These are phyloP conservation scores for Acronicta aceris DNA, from an alignment of 2,888 invertebrate species.

Conservation along the genomic window DNA sequence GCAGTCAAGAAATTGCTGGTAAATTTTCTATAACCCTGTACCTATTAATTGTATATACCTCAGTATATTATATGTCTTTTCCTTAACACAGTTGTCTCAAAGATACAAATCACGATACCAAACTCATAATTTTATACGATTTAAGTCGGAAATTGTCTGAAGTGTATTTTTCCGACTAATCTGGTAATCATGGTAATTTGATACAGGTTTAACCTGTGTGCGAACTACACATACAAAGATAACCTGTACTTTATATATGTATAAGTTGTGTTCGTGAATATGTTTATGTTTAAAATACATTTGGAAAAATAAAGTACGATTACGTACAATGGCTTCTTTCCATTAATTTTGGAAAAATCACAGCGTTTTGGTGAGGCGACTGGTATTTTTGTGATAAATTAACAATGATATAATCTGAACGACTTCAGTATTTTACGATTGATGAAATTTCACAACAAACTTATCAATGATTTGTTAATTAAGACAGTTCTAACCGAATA, in stretches of 20 bases:
- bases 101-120: conserved; percentile 12
- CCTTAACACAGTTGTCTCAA: conserved; percentile 6
- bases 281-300: conserved; percentile 40
- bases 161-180: too few species aligned
- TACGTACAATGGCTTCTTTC: conserved; percentile 23
- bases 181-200: too few species aligned
- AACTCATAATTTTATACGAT: neutral
- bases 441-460: neutral
- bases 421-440: neutral
- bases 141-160: too few species aligned
- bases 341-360: conserved; percentile 24
- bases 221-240: conserved; percentile 11
- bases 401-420: too few species aligned
- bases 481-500: too few species aligned
- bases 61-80: neutral
- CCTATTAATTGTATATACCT: neutral
- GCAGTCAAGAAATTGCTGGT: neutral
- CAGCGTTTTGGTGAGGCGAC: conserved; percentile 41
- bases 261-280: conserved; percentile 3
- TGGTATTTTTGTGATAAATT: neutral
- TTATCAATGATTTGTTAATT: neutral
- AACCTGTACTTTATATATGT: conserved; percentile 24
- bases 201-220: conserved; percentile 5
- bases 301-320: conserved; percentile 30
- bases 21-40: neutral